Evolutionary conservation across 2,888 invertebrate species (phyloP).

Genomic region (Xanthorhoe spadicearia): DNA sequence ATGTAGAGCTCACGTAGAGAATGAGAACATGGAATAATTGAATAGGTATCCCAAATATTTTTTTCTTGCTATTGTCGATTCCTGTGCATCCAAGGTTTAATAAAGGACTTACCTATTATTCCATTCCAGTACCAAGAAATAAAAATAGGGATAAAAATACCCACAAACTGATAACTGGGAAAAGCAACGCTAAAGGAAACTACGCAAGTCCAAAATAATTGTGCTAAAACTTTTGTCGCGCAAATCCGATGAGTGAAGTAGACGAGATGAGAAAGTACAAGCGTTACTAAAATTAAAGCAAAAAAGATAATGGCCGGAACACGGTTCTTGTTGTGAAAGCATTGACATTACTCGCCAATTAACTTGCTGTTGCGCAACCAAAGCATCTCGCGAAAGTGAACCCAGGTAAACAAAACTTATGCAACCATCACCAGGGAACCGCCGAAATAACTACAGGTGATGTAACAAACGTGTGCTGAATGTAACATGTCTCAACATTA

Average conservation of each 20-base stretch:
- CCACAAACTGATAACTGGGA: not conserved
- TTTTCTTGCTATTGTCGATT: no score
- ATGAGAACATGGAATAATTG: no score
- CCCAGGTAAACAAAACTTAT: conserved; percentile 76
- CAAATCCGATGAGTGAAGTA: conserved; percentile 15
- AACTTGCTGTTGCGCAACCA: conserved; percentile 68
- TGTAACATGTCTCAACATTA: conserved; percentile 34
- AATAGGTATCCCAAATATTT: no score
- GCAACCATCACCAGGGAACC: conserved; percentile 65
- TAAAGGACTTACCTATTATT: no score
- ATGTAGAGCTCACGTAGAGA: no score
- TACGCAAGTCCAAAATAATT: not conserved
- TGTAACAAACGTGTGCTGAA: conserved; percentile 47
- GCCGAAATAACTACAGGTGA: conserved; percentile 48
- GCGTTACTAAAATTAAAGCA: conserved; percentile 58
- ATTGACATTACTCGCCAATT: conserved; percentile 80
- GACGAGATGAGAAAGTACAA: conserved; percentile 61
- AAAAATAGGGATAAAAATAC: no score
- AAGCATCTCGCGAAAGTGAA: conserved; percentile 70
- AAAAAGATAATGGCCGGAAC: conserved; percentile 70
- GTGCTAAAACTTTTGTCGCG: not conserved
- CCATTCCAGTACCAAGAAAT: no score
- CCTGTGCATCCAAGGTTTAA: no score
- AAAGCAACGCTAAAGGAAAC: not conserved
- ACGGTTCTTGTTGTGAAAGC: conserved; percentile 73